Conservation (phyloP, 2,888 invertebrate genomes). For the Aphidius colemani region DNA sequence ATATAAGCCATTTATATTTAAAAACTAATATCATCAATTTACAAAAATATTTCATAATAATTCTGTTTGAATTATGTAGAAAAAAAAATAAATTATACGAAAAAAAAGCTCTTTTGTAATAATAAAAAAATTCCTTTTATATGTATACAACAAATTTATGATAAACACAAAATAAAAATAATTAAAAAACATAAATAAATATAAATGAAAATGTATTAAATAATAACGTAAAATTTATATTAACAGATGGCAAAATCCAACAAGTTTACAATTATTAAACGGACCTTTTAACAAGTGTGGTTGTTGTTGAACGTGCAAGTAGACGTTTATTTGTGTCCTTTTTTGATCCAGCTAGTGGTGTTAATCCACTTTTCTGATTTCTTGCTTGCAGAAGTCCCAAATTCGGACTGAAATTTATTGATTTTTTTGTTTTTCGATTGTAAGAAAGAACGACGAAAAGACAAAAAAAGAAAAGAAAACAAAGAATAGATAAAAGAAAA, state of each 20-base stretch:
- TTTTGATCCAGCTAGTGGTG: conserved; percentile 46
- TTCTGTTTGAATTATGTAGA: neutral
- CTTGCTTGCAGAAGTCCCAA: conserved; percentile 53
- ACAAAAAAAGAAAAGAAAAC: conserved; percentile 1
- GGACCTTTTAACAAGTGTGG: conserved; percentile 54
- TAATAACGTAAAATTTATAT: neutral
- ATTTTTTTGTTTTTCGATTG: neutral
- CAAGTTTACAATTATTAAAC: conserved; percentile 33
- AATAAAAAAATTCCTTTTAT: neutral
- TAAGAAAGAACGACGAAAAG: neutral
- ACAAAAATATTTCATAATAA: too few relatives aligned
- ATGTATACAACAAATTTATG: neutral
- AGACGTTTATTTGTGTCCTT: conserved; percentile 53
- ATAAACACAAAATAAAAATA: neutral
- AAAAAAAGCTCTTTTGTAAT: conserved; percentile 25
- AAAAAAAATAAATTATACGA: conserved; percentile 4
- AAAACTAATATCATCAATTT: neutral
- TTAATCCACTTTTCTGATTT: conserved; percentile 46
- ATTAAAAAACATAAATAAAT: conserved; percentile 13
- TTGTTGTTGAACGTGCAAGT: conserved; percentile 48
- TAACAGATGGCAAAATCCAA: conserved; percentile 16
- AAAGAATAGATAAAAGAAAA: neutral
- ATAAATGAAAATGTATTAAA: conserved; percentile 22
- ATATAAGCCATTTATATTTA: neutral
- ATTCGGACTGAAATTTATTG: conserved; percentile 50